These are phyloP conservation scores for Cyrtonyx montezumae DNA, from an alignment of 2,113 vertebrate species.

Conservation along the genomic window DNA sequence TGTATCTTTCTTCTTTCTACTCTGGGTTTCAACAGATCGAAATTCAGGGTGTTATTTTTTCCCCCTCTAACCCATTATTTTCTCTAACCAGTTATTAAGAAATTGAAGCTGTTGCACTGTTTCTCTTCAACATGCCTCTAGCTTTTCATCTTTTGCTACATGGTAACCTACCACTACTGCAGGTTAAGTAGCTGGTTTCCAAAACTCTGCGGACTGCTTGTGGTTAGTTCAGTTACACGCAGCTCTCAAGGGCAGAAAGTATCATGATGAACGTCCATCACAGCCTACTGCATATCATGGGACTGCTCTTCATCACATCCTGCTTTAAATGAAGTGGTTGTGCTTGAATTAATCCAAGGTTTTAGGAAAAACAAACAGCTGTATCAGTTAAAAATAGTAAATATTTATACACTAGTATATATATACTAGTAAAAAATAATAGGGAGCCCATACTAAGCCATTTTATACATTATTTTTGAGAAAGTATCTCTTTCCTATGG, in stretches of 20 bases:
- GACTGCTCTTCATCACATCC: not conserved
- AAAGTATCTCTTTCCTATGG: not conserved
- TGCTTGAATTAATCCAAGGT: not conserved
- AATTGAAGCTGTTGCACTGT: not conserved
- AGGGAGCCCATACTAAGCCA: not conserved
- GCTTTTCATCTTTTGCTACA: not conserved
- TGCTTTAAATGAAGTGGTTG: not conserved
- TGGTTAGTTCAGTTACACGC: not conserved
- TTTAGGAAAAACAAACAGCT: conserved; percentile 9
- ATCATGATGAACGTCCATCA: conserved; percentile 24
- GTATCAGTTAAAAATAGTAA: not conserved
- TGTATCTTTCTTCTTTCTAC: not conserved
- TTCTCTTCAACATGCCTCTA: not conserved
- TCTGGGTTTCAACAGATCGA: not conserved
- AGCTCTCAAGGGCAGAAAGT: conserved; percentile 22
- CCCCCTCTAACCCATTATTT: not conserved
- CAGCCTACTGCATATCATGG: not conserved
- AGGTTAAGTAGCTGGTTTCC: not conserved
- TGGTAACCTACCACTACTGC: not conserved
- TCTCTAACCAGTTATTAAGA: not conserved
- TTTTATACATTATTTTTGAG: not conserved
- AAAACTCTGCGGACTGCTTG: not conserved
- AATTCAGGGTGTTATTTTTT: not conserved
- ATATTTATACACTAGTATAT: not conserved
- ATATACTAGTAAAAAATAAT: not conserved